Conservation (phyloP, 1,140 invertebrate genomes). For the Eueides isabella region DNA sequence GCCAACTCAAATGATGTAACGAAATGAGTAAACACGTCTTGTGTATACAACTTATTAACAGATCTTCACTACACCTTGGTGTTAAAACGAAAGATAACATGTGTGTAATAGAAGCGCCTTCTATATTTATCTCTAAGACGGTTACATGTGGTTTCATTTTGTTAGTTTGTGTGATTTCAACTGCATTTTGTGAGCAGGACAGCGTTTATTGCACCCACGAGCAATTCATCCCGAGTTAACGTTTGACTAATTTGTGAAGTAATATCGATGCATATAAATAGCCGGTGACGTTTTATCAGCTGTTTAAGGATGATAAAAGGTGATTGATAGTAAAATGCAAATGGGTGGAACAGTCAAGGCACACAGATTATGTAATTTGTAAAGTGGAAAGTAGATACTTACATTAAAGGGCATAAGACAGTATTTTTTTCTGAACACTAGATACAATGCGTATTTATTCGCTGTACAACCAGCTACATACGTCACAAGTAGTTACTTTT, state of each 20-base stretch:
- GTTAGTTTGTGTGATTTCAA: constrained; percentile 31
- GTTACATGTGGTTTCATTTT: constrained; percentile 20
- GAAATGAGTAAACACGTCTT: constrained; percentile 67
- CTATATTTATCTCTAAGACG: constrained; percentile 25
- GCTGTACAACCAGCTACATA: neutral
- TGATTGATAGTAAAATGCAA: neutral
- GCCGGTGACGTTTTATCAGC: constrained; percentile 60
- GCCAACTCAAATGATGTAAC: constrained; percentile 75
- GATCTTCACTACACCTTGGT: constrained; percentile 58
- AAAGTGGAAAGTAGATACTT: neutral
- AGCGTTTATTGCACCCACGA: constrained; percentile 76
- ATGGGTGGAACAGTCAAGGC: neutral
- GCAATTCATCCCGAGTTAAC: constrained; percentile 76
- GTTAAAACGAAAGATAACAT: constrained; percentile 17
- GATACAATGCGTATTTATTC: neutral
- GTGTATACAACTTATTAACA: constrained; percentile 76
- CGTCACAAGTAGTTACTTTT: neutral
- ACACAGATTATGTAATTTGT: neutral
- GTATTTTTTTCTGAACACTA: neutral
- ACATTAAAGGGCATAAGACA: neutral
- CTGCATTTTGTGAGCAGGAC: constrained; percentile 66
- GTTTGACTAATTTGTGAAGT: constrained; percentile 81
- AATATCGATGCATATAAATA: constrained; percentile 66
- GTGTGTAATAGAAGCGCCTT: neutral
- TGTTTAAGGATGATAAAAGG: constrained; percentile 44